Percentiles rank a stretch among this genome's conserved stretches.
These are phyloP conservation scores for Corythaeola cristata DNA, from an alignment of 2,113 vertebrate species.

Conservation along the genomic window DNA sequence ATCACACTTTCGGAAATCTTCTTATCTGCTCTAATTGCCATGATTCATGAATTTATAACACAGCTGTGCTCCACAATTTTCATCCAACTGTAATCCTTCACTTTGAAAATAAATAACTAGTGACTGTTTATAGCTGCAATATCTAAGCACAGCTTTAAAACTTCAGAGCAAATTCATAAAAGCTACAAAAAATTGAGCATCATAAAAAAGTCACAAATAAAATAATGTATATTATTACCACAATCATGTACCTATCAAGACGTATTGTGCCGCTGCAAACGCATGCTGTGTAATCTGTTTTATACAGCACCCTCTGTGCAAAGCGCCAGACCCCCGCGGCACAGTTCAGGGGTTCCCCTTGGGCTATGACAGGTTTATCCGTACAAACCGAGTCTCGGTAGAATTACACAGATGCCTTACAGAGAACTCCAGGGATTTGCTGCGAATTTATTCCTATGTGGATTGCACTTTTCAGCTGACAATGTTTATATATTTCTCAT, in stretches of 20 bases:
- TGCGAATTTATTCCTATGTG: not conserved
- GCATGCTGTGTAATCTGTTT: not conserved
- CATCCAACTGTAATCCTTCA: not conserved
- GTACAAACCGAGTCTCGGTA: not conserved
- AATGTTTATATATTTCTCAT: not conserved
- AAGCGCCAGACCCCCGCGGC: not conserved
- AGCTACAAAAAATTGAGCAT: not conserved
- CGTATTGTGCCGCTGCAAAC: not conserved
- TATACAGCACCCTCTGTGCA: not conserved
- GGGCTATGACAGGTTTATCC: not conserved
- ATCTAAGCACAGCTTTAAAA: not conserved
- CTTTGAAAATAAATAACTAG: constrained; percentile 4
- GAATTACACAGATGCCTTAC: not conserved
- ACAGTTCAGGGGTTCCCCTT: not conserved
- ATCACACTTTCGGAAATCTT: not conserved
- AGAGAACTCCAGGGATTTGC: not conserved
- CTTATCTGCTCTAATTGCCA: constrained; percentile 13
- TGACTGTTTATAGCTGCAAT: not conserved
- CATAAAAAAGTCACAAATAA: not conserved
- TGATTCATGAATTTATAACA: constrained; percentile 17
- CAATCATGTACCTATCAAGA: not conserved
- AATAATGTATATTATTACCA: not conserved
- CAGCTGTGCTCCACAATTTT: not conserved
- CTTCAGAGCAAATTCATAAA: not conserved
- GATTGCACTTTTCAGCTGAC: not conserved